These are phyloP conservation scores for Clarias batrachus DNA, from an alignment of 2,113 vertebrate species.

Conservation along the genomic window DNA sequence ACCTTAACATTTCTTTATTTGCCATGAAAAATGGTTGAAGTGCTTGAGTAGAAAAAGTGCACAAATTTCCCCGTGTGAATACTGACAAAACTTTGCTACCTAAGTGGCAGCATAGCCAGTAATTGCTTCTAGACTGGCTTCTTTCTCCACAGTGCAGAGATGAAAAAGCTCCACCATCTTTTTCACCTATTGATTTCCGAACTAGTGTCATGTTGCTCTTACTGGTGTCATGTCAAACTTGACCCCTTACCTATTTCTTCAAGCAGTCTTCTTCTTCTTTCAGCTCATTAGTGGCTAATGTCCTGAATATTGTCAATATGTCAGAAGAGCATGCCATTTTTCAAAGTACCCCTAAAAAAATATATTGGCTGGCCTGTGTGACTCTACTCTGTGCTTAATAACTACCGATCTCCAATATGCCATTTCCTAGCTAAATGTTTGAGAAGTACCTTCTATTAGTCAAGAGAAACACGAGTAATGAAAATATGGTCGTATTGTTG, in stretches of 20 bases:
- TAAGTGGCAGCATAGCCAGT: not conserved
- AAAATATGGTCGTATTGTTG: not conserved
- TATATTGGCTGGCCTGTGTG: not conserved
- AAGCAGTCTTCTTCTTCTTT: not conserved
- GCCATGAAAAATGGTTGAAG: not conserved
- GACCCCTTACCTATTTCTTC: not conserved
- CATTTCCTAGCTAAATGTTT: not conserved
- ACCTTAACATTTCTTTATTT: not conserved
- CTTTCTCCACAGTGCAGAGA: not conserved
- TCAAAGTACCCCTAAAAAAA: not conserved
- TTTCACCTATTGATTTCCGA: slow-evolving; percentile 1
- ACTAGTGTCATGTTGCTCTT: not conserved
- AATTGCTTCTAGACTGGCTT: not conserved
- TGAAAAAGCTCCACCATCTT: not conserved
- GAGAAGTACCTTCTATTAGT: not conserved
- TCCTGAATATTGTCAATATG: not conserved
- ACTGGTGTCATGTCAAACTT: not conserved
- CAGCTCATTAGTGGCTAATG: not conserved
- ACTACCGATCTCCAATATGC: not conserved
- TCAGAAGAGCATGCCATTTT: not conserved
- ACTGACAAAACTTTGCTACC: not conserved
- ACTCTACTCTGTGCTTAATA: not conserved
- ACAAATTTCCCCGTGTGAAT: not conserved
- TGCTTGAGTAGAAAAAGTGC: not conserved
- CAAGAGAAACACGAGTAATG: not conserved